Evolutionary conservation across 1,140 invertebrate species (phyloP).

Genomic region (Lanistes nyassanus): DNA sequence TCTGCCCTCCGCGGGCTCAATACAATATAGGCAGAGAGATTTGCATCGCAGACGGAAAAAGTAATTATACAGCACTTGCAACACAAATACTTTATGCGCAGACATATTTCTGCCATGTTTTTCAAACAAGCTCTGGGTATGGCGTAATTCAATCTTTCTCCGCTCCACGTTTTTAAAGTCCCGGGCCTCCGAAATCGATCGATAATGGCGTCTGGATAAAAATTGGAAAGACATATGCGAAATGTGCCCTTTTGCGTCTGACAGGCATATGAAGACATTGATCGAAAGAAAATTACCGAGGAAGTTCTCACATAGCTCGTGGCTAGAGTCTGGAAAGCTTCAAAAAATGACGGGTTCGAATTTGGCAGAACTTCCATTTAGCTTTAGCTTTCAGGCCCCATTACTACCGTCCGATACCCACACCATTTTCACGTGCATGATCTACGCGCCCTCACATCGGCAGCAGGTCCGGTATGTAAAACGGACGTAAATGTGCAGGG

Average conservation of each 20-base stretch:
- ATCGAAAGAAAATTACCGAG: constrained; percentile 22
- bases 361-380: constrained; percentile 17
- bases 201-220: constrained; percentile 15
- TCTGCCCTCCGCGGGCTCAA: neutral
- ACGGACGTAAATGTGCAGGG: neutral
- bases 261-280: constrained; percentile 21
- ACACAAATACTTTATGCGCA: constrained; percentile 7
- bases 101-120: constrained; percentile 4
- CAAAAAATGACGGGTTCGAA: constrained; percentile 21
- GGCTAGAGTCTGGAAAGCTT: constrained; percentile 12
- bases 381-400: neutral
- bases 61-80: constrained; percentile 23
- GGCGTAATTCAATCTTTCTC: constrained; percentile 8
- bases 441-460: neutral
- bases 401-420: constrained; percentile 1
- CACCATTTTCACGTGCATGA: neutral
- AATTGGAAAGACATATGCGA: constrained; percentile 23
- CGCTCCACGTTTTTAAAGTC: neutral
- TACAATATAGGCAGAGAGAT: constrained; percentile 17
- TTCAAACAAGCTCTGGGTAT: constrained; percentile 8
- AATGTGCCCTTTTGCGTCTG: constrained; percentile 24
- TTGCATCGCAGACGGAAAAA: constrained; percentile 23
- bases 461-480: neutral
- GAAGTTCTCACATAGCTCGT: constrained; percentile 12
- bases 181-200: constrained; percentile 11